These are phyloP conservation scores for Poecile montanus DNA, from an alignment of 2,797 vertebrate genomes.

Conservation along the genomic window DNA sequence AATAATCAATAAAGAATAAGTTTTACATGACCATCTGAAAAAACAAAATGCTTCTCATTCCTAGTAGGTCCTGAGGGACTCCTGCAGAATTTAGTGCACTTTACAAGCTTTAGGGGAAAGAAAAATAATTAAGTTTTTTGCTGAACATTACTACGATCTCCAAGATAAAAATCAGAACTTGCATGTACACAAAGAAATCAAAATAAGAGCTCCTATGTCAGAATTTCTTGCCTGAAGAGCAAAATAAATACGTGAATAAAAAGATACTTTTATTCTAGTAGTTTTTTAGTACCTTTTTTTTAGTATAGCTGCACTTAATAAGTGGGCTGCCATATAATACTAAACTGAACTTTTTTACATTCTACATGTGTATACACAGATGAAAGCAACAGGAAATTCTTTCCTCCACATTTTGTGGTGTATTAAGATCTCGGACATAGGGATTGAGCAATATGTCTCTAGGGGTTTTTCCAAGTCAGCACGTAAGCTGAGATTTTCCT, in stretches of 20 bases:
- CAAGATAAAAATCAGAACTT: not conserved
- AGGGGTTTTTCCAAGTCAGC: not conserved
- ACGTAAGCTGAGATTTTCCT: not conserved
- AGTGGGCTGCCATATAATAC: not conserved
- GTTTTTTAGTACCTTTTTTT: not conserved
- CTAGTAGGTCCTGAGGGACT: not conserved
- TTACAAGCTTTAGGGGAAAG: not conserved
- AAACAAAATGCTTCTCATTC: not conserved
- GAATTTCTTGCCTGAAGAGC: not conserved
- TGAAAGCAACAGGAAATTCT: not conserved
- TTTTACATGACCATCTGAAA: not conserved
- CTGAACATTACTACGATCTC: not conserved
- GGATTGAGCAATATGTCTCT: not conserved
- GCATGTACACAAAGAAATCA: not conserved
- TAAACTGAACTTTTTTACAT: not conserved
- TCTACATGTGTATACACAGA: not conserved
- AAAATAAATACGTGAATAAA: not conserved
- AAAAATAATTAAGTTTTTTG: not conserved
- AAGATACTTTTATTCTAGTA: not conserved
- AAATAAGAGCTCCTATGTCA: not conserved
- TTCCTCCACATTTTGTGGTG: not conserved
- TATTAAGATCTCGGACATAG: not conserved
- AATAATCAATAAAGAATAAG: not conserved
- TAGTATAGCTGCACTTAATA: not conserved
- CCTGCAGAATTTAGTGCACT: not conserved